These are phyloP conservation scores for Drosophila albomicans DNA, from an alignment of 1,140 invertebrate genomes.

Conservation along the genomic window DNA sequence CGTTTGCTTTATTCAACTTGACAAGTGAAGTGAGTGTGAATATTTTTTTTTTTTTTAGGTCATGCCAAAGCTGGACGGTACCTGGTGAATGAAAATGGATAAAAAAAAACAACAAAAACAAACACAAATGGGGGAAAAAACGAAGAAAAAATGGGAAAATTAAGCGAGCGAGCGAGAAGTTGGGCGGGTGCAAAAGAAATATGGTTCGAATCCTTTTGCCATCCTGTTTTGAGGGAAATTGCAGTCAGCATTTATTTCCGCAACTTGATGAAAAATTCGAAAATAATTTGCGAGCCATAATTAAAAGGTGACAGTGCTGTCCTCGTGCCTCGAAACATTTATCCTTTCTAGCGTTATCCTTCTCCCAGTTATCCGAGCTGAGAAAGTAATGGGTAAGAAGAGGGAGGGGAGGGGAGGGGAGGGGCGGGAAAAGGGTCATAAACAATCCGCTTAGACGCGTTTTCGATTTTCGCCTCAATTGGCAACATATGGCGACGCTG, in stretches of 20 bases:
- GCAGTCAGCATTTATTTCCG: conserved; percentile 81
- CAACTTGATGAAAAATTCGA: conserved; percentile 81
- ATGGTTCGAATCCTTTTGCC: conserved; percentile 76
- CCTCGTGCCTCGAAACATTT: neutral
- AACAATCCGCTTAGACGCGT: conserved; percentile 78
- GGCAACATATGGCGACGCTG: conserved; percentile 74
- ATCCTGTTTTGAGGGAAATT: conserved; percentile 75
- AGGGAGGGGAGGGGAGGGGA: neutral
- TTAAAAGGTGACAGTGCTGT: conserved; percentile 71
- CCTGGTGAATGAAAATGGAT: conserved; percentile 50
- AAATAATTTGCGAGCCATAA: conserved; percentile 81
- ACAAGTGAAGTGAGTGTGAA: conserved; percentile 82
- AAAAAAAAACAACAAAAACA: neutral
- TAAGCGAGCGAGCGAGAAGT: neutral
- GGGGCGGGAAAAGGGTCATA: conserved; percentile 53
- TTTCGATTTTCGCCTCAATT: conserved; percentile 82
- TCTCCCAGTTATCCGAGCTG: neutral
- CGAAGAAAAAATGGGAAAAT: conserved; percentile 48
- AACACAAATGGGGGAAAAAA: conserved; percentile 33
- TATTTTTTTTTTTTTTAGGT: conserved; percentile 73
- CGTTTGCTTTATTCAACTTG: conserved; percentile 74
- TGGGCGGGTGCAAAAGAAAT: conserved; percentile 41
- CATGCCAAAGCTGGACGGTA: conserved; percentile 67
- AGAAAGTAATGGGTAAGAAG: neutral
- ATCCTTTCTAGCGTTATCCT: neutral